Conservation (phyloP, 53 echinoderm and acorn worm species). For the Mesocentrotus franciscanus region DNA sequence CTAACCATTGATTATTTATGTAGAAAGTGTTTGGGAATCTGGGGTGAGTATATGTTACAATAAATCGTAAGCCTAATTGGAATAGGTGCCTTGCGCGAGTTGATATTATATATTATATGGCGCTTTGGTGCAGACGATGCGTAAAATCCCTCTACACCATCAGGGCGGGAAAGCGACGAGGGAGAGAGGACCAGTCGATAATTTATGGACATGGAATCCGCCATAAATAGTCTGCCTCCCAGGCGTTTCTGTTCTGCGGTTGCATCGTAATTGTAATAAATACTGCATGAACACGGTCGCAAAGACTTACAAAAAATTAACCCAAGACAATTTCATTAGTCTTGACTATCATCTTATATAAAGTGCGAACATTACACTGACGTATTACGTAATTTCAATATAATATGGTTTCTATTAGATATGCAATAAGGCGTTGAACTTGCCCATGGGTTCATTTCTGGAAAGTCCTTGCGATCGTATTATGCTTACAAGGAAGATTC, state of each 20-base stretch:
- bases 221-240: slow-evolving; percentile 17
- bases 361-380: no score
- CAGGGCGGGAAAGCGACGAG: not conserved
- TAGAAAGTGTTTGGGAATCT: not conserved
- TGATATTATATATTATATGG: not conserved
- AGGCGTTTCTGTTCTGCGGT: not conserved
- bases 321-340: no score
- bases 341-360: no score
- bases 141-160: slow-evolving; percentile 25
- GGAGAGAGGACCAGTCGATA: slow-evolving; percentile 17
- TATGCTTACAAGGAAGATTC: no score
- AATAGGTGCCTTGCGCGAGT: not conserved
- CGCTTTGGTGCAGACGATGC: slow-evolving; percentile 24
- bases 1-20: not conserved
- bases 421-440: no score
- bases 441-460: no score
- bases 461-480: no score
- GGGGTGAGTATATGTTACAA: not conserved
- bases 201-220: slow-evolving; percentile 34
- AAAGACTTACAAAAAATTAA: not conserved
- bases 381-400: no score
- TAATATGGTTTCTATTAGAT: no score
- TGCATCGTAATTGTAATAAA: not conserved
- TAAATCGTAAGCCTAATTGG: not conserved
- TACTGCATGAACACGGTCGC: not conserved